These are phyloP conservation scores for Neocrepidodera transversa DNA, from an alignment of 2,888 invertebrate species.

Conservation along the genomic window DNA sequence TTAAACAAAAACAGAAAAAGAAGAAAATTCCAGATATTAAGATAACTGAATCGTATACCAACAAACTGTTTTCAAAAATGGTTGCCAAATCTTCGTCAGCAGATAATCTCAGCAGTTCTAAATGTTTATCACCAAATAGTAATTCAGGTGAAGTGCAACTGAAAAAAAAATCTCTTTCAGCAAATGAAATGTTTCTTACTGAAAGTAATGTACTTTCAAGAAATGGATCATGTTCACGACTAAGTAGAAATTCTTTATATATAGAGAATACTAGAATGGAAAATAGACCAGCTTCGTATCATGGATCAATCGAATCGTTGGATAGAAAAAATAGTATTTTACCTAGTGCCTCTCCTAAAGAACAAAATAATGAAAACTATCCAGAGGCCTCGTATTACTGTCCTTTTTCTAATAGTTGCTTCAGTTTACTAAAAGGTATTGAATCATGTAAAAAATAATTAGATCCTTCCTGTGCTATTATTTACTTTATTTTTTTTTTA, in stretches of 20 bases:
- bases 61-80: slow-evolving; percentile 62
- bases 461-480: too few species aligned
- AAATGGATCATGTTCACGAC: slow-evolving; percentile 46
- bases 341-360: slow-evolving; percentile 25
- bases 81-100: slow-evolving; percentile 62
- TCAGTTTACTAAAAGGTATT: slow-evolving; percentile 46
- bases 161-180: slow-evolving; percentile 60
- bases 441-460: too few species aligned
- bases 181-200: slow-evolving; percentile 60
- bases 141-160: slow-evolving; percentile 42
- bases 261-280: slow-evolving; percentile 36
- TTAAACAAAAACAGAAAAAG: slow-evolving; percentile 57
- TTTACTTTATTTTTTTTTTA: slow-evolving; percentile 26
- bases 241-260: slow-evolving; percentile 44
- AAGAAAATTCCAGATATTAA: slow-evolving; percentile 55
- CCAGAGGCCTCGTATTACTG: slow-evolving; percentile 48
- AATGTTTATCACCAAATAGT: slow-evolving; percentile 37
- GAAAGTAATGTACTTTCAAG: slow-evolving; percentile 50
- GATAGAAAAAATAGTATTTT: too few species aligned
- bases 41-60: slow-evolving; percentile 59
- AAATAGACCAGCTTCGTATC: slow-evolving; percentile 49
- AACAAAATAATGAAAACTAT: slow-evolving; percentile 23
- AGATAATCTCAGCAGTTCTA: slow-evolving; percentile 58
- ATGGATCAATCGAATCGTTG: slow-evolving; percentile 55
- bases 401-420: slow-evolving; percentile 51